Evolutionary conservation across 2,888 invertebrate genomes (phyloP).

Genomic region (Drosophila mettleri): DNA sequence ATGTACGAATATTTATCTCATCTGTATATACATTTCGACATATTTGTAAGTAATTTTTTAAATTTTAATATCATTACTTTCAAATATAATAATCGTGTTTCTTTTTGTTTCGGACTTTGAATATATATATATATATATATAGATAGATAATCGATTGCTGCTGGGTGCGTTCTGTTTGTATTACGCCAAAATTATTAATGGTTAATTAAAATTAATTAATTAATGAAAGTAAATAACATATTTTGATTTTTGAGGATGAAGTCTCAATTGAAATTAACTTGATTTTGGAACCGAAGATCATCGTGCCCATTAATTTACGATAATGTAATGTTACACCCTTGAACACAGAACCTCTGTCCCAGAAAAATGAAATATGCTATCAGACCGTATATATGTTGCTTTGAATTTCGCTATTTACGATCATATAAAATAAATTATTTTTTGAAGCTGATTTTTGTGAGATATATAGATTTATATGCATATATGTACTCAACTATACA

Average conservation of each 20-base stretch:
- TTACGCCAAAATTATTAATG: no score
- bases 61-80: background rate
- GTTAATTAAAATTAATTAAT: no score
- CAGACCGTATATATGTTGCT: background rate
- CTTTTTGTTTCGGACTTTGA: background rate
- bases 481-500: background rate
- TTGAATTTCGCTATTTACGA: no score
- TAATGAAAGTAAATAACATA: no score
- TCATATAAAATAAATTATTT: background rate
- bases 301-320: background rate
- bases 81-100: background rate
- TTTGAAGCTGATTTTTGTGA: background rate
- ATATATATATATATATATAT: background rate
- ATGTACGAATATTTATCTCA: constrained; percentile 5
- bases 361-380: background rate
- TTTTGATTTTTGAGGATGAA: background rate
- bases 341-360: background rate
- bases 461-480: background rate
- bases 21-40: constrained; percentile 7
- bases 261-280: no score
- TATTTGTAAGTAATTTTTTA: background rate
- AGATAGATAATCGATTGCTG: no score
- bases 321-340: background rate
- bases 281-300: no score
- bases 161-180: no score